A percentile compares a stretch with the other conserved stretches of the same genome.
Conservation (phyloP, 2,113 vertebrate genomes). For the Ibidorhyncha struthersii region DNA sequence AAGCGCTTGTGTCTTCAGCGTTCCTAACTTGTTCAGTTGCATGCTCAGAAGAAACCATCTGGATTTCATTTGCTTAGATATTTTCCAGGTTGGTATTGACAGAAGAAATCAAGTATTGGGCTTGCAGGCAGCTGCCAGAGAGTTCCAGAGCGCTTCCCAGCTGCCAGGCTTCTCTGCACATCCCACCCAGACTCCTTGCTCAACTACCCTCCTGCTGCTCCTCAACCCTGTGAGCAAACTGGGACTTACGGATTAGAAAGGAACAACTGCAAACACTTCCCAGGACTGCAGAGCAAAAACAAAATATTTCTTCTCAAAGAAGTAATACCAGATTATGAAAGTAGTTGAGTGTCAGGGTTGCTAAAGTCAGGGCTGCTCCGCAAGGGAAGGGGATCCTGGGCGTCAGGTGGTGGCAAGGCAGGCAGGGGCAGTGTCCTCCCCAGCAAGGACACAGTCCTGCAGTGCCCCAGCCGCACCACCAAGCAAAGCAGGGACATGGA, state of each 20-base stretch:
- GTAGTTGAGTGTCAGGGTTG: not conserved
- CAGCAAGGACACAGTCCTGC: rapidly evolving
- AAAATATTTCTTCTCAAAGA: not conserved
- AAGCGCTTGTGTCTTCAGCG: not conserved
- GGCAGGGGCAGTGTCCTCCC: not conserved
- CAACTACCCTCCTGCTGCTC: not conserved
- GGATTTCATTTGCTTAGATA: not conserved
- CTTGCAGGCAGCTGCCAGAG: not conserved
- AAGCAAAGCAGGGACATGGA: not conserved
- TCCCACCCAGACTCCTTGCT: not conserved
- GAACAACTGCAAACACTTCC: not conserved
- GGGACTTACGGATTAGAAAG: not conserved
- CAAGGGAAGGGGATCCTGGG: not conserved
- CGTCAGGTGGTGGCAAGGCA: not conserved
- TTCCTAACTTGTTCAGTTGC: not conserved
- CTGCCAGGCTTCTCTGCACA: not conserved
- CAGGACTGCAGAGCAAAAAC: not conserved
- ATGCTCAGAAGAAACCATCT: not conserved
- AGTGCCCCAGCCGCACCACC: not conserved
- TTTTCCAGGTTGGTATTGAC: not conserved
- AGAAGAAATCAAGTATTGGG: not conserved
- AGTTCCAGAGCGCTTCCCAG: not conserved
- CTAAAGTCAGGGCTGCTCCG: not conserved
- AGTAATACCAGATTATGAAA: not conserved
- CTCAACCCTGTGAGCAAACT: not conserved